phyloP scores from a whole-genome alignment of 2,888 invertebrate genomes.

The Prenolepis imparis region DNA sequence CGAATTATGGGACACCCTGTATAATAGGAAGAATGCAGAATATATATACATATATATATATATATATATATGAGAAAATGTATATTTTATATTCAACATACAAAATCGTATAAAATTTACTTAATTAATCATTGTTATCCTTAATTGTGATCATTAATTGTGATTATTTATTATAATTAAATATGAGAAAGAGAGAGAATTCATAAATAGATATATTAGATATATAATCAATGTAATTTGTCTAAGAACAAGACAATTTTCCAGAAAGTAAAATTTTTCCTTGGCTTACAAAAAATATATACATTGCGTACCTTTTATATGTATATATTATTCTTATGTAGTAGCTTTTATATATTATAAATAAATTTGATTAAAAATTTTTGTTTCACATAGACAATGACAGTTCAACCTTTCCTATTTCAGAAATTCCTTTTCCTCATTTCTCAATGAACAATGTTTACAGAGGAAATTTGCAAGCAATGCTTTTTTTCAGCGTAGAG shows the following conservation, averaged over 20 bases:
- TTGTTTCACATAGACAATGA: background rate
- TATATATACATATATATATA: too few species aligned
- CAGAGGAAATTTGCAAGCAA: background rate
- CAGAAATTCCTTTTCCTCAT: background rate
- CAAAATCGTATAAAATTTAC: background rate
- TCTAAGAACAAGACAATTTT: background rate
- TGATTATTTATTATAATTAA: too few species aligned
- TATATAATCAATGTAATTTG: background rate
- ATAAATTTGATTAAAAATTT: constrained; percentile 9
- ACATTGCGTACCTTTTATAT: background rate
- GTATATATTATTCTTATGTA: too few species aligned
- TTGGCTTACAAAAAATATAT: background rate
- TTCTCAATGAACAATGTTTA: background rate
- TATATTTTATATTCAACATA: background rate
- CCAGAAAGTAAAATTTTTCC: background rate
- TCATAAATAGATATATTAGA: background rate
- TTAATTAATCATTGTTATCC: background rate
- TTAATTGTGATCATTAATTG: background rate
- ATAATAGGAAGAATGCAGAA: background rate
- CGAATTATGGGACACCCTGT: too few species aligned
- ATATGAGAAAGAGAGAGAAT: background rate
- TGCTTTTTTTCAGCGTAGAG: background rate
- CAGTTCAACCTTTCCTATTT: background rate
- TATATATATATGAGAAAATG: background rate
- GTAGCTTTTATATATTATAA: background rate